Conservation (phyloP, 2,113 vertebrate genomes). For the Salvelinus namaycush region DNA sequence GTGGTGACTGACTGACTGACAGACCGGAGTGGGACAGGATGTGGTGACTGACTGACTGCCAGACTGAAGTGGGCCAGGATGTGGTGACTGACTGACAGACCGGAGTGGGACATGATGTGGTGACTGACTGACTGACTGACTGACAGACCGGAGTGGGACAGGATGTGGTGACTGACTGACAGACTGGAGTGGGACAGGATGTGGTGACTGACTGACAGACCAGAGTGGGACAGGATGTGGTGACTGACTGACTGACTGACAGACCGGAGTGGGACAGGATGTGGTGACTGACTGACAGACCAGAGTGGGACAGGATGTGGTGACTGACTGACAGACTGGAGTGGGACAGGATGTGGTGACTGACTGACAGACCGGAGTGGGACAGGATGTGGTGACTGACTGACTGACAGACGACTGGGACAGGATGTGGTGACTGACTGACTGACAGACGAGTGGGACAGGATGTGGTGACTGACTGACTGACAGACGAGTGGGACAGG, state of each 20-base stretch:
- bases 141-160: conserved; percentile 39
- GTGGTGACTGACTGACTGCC: conserved; percentile 15
- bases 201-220: neutral
- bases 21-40: conserved; percentile 10
- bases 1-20: neutral
- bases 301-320: neutral
- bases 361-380: neutral
- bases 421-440: conserved; percentile 5
- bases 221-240: too few relatives aligned
- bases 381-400: conserved; percentile 21
- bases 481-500: conserved; percentile 4
- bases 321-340: conserved; percentile 9
- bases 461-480: conserved; percentile 24
- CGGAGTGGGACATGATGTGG: neutral
- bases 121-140: conserved; percentile 39
- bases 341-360: conserved; percentile 28
- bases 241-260: conserved; percentile 14
- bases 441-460: conserved; percentile 11
- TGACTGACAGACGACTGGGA: neutral
- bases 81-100: conserved; percentile 27
- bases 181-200: neutral
- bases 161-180: conserved; percentile 21
- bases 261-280: conserved; percentile 17
- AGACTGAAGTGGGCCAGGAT: conserved; percentile 1
- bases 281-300: conserved; percentile 23